Percentiles rank a stretch among this genome's conserved stretches.
These are phyloP conservation scores for Malthinus seriepunctatus DNA, from an alignment of 2,888 invertebrate genomes.

Conservation along the genomic window DNA sequence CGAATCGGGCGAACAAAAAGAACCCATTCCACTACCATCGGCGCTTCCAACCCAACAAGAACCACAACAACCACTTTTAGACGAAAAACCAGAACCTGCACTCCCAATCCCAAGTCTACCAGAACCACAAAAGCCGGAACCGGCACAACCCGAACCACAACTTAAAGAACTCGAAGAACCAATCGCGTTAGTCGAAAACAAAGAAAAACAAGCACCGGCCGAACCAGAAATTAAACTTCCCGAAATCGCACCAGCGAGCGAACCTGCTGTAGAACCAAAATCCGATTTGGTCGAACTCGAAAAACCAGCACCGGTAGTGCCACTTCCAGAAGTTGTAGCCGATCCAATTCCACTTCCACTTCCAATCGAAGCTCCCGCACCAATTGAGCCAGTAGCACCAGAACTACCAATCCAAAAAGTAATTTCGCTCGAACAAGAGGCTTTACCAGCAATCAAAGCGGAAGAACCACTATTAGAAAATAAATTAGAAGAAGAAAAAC, in stretches of 20 bases:
- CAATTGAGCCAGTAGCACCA: constrained; percentile 17
- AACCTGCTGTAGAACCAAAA: constrained; percentile 28
- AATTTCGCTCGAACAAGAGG: background rate
- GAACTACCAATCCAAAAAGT: constrained; percentile 30
- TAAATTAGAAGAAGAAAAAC: constrained; percentile 25
- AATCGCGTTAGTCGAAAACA: constrained; percentile 36
- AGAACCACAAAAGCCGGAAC: constrained; percentile 4
- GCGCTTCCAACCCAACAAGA: constrained; percentile 32
- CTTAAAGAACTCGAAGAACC: constrained; percentile 36
- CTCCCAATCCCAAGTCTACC: background rate
- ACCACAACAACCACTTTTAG: constrained; percentile 15
- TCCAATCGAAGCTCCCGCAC: constrained; percentile 31
- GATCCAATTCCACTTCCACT: constrained; percentile 51
- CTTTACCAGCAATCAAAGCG: background rate
- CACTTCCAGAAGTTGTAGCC: constrained; percentile 44
- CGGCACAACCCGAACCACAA: constrained; percentile 38
- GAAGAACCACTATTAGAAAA: constrained; percentile 17
- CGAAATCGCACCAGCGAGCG: constrained; percentile 28
- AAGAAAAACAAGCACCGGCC: constrained; percentile 28
- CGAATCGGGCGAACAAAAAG: constrained; percentile 43
- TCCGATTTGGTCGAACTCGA: constrained; percentile 52
- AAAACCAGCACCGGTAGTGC: background rate
- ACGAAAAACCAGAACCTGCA: constrained; percentile 4
- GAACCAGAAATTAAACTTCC: constrained; percentile 19
- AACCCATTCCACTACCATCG: constrained; percentile 32